phyloP scores from a whole-genome alignment of 2,113 vertebrate genomes.

The Asarcornis scutulata region DNA sequence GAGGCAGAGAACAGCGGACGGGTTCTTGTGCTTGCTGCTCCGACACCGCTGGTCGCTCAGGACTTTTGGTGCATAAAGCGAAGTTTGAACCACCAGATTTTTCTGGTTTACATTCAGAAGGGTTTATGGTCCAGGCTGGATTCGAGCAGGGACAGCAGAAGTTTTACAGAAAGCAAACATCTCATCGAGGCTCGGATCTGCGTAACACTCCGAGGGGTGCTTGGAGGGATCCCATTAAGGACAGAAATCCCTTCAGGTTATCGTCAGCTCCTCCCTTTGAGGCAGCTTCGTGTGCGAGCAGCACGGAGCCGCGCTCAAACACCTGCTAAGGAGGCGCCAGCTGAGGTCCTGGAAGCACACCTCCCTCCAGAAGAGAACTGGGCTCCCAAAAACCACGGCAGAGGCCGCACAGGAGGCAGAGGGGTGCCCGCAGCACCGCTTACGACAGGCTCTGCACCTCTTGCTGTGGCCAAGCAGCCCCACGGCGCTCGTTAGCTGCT shows the following conservation, averaged over 20 bases:
- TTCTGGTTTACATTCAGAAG: not conserved
- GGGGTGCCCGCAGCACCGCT: not conserved
- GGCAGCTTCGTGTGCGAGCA: accelerated
- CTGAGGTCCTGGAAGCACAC: accelerated
- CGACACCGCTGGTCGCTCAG: not conserved
- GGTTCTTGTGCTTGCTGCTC: not conserved
- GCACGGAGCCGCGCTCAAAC: not conserved
- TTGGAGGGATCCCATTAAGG: not conserved
- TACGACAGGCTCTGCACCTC: not conserved
- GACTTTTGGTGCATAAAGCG: accelerated
- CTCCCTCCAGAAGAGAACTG: accelerated
- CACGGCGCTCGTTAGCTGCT: not conserved
- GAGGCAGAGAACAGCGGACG: not conserved
- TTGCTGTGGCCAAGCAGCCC: not conserved
- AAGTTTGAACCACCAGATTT: not conserved
- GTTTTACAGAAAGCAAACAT: not conserved
- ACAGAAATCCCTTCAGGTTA: accelerated
- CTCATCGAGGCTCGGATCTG: not conserved
- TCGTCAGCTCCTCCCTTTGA: accelerated
- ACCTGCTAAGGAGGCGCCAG: accelerated
- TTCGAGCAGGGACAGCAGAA: not conserved
- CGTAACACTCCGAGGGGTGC: accelerated
- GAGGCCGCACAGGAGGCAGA: not conserved
- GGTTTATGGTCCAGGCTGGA: not conserved
- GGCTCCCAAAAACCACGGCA: not conserved